Evolutionary conservation across 2,888 invertebrate species (phyloP), one percentile per base, ranked within the genome.

Genomic region (Celastrina argiolus): DNA sequence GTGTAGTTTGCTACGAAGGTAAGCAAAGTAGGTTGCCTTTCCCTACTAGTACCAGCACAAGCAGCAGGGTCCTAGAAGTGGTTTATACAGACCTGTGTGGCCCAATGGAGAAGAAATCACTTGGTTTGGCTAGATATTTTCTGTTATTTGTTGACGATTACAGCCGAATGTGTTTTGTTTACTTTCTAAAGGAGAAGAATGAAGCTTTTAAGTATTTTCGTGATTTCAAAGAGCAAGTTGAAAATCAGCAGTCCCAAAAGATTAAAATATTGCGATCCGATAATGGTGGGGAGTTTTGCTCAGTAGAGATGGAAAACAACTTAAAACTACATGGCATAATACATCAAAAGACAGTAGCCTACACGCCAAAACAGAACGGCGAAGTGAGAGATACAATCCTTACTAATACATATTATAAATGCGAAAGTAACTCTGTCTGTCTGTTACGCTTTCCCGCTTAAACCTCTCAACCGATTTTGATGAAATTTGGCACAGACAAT

Each of bases 111-210:
- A 63, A 39, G 10, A 41, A 22, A 22, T 63, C 36, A 18, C 34
- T 59, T 34, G 59, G 39, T 14, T 41, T 14, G 59, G 41, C 64
- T 6, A 66, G 56, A 58, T 68, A 58, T 41, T 68, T 26, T 41
- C 34, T 72, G 18, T 39, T 71, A n/a, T 69, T 71, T 59, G 45
- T 72, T 0, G 69, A 71, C 51, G 71, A 72, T 36, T 70, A 61
- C 31, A 68, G 68, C 64, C 26, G 70, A 1, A 71, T 70, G 71
- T 34, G 51, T 22, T 18, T 28, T 66, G 64, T 68, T 28, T 68
- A 69, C 63, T 67, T 68, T 59, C 66, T 66, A 18, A 18, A 28
- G 59, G 5, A 18, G 1, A 66, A 68, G 41, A 64, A 51, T 51
- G 51, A 51, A 22, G 22, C 51, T 8, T 51, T 51, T 18, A 51